Evolutionary conservation across 2,888 invertebrate genomes (phyloP).

Genomic region (Torymus aiolomorphi): DNA sequence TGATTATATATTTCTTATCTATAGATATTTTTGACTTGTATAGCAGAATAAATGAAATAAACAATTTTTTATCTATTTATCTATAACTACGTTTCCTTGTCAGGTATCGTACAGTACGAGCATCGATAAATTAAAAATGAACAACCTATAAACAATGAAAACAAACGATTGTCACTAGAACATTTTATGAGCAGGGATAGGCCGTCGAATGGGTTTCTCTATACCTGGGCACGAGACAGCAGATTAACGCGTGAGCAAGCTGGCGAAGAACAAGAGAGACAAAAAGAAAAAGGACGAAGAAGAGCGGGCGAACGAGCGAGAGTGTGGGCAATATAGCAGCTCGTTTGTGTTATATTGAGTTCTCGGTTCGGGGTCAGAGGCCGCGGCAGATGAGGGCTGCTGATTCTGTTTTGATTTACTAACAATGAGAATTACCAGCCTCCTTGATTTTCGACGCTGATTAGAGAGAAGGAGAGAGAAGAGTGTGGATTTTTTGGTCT

Average conservation of each 20-base stretch:
- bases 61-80: neutral
- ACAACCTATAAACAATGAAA: conserved; percentile 32
- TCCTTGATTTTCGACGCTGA: conserved; percentile 34
- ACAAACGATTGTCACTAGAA: conserved; percentile 31
- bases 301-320: neutral
- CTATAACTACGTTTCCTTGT: neutral
- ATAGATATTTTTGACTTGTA: too few species aligned
- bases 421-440: conserved; percentile 44
- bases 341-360: conserved; percentile 34
- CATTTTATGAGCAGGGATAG: conserved; percentile 28
- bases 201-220: conserved; percentile 14
- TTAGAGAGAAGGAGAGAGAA: neutral
- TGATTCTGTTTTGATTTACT: conserved; percentile 50
- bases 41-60: neutral
- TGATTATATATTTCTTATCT: too few species aligned
- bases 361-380: conserved; percentile 33
- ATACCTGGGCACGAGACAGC: neutral
- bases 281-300: neutral
- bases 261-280: neutral
- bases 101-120: neutral
- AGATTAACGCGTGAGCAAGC: conserved; percentile 34
- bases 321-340: neutral
- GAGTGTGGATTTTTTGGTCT: too few species aligned
- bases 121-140: conserved; percentile 11
- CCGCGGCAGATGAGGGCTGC: conserved; percentile 36